Evolutionary conservation across 1,140 invertebrate species (phyloP).

Genomic region (Meteorus sp.): DNA sequence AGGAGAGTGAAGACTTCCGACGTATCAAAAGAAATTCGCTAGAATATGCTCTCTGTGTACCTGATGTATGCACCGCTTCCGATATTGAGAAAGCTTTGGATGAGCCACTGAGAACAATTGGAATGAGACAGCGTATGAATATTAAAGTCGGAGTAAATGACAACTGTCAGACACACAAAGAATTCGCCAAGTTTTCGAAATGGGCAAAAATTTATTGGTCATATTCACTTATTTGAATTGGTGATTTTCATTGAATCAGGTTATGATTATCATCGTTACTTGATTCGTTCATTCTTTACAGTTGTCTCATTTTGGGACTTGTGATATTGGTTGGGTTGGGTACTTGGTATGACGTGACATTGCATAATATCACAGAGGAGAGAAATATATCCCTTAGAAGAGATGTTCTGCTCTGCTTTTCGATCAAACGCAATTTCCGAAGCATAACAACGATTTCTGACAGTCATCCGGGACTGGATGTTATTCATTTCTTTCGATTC

Average conservation of each 20-base stretch:
- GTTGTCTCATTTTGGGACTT: slow-evolving; percentile 26
- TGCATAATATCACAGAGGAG: slow-evolving; percentile 20
- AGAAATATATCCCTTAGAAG: background rate
- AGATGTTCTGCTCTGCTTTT: slow-evolving; percentile 46
- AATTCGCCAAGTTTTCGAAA: slow-evolving; percentile 27
- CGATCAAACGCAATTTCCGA: slow-evolving; percentile 37
- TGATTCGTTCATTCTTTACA: slow-evolving; percentile 8
- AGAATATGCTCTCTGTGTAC: slow-evolving; percentile 51
- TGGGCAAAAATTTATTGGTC: slow-evolving; percentile 29
- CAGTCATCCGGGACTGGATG: slow-evolving; percentile 36
- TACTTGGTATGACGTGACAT: slow-evolving; percentile 37
- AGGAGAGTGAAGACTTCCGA: slow-evolving; percentile 33
- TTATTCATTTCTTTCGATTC: slow-evolving; percentile 35
- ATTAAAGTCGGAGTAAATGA: slow-evolving; percentile 34
- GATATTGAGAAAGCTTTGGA: slow-evolving; percentile 36
- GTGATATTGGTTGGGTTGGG: slow-evolving; percentile 30
- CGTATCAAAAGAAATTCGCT: slow-evolving; percentile 21
- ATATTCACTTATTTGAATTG: background rate
- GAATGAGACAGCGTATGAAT: slow-evolving; percentile 18
- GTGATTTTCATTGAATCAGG: background rate
- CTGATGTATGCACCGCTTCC: slow-evolving; percentile 36
- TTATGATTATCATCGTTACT: too few species aligned
- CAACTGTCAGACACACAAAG: slow-evolving; percentile 32
- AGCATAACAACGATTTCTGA: slow-evolving; percentile 31
- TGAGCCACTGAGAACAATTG: slow-evolving; percentile 29